Percentiles rank a stretch among this genome's conserved stretches.
phyloP scores from a whole-genome alignment of 2,113 vertebrate species.

The Micronisus gabar region DNA sequence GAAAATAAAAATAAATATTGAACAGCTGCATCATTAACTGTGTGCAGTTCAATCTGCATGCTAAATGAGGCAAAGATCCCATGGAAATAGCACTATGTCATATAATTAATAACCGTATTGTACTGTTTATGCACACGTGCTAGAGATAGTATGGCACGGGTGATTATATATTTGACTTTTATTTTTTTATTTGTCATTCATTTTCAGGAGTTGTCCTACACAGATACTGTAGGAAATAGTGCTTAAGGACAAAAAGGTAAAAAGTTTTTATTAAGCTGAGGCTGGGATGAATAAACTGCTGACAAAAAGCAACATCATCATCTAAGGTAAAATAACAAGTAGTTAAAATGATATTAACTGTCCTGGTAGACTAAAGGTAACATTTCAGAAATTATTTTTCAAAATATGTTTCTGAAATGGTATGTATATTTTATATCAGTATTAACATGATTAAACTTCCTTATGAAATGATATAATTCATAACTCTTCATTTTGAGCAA shows the following conservation, averaged over 20 bases:
- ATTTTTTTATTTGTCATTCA: not conserved
- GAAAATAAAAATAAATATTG: constrained; percentile 33
- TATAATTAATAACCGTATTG: not conserved
- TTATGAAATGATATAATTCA: not conserved
- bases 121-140: not conserved
- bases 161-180: not conserved
- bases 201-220: not conserved
- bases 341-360: not conserved
- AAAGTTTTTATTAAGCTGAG: not conserved
- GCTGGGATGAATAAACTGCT: not conserved
- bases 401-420: not conserved
- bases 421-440: not conserved
- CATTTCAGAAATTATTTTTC: not conserved
- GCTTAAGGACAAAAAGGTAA: not conserved
- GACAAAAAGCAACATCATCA: not conserved
- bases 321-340: not conserved
- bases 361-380: not conserved
- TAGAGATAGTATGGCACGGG: not conserved
- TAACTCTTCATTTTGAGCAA: not conserved
- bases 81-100: not conserved
- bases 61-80: constrained; percentile 25
- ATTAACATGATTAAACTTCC: not conserved
- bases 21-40: constrained; percentile 14
- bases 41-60: not conserved
- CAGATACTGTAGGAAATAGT: not conserved